Conservation (phyloP, 2,113 vertebrate species). For the Spermophilus dauricus region DNA sequence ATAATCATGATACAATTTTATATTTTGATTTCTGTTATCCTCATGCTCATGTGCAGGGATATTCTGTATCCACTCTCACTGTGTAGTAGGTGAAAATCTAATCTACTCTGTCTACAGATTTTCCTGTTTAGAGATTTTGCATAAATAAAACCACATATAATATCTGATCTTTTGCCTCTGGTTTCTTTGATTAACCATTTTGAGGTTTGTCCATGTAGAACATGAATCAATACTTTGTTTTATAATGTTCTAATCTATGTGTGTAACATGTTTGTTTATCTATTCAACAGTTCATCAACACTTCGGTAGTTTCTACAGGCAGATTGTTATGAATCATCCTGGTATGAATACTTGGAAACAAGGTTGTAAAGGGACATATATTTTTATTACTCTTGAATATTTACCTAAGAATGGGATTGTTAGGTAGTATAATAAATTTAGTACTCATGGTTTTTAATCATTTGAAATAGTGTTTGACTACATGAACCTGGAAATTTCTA, state of each 20-base stretch:
- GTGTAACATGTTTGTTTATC: background rate
- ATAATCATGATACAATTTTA: background rate
- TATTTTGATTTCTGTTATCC: background rate
- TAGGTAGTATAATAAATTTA: background rate
- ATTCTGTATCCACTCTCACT: too few relatives aligned
- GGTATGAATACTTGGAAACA: too few relatives aligned
- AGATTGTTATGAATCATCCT: background rate
- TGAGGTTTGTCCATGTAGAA: too few relatives aligned
- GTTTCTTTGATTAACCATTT: background rate
- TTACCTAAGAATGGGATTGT: background rate
- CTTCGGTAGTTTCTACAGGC: background rate
- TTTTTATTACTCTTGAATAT: background rate
- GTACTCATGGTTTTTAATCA: background rate
- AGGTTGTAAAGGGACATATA: background rate
- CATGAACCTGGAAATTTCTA: background rate
- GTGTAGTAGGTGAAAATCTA: accelerated
- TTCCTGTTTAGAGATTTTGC: background rate
- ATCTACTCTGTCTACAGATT: too few relatives aligned
- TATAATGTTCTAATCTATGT: background rate
- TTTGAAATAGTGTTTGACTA: background rate
- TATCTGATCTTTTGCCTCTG: background rate
- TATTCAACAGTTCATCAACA: background rate
- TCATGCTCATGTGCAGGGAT: accelerated
- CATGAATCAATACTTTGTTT: background rate
- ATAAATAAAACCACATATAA: background rate